A percentile compares a stretch with the other conserved stretches of the same genome.
Evolutionary conservation across 2,113 vertebrate genomes (phyloP).

Genomic region (Choloepus hoffmanni): DNA sequence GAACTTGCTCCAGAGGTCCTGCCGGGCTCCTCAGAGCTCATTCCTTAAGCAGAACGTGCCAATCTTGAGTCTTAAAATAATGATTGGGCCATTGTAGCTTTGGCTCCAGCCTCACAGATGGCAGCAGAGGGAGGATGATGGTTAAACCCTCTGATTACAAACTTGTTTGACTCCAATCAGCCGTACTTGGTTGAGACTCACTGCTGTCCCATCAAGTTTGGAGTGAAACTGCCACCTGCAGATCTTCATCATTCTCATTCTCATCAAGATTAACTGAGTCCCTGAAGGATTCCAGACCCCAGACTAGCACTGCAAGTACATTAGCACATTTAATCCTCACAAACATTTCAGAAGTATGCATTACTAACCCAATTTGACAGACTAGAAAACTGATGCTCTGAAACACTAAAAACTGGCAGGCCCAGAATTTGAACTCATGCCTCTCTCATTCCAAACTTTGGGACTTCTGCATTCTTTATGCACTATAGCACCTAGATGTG

Average conservation of each 20-base stretch:
- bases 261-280: not conserved
- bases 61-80: not conserved
- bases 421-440: not conserved
- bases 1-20: not conserved
- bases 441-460: not conserved
- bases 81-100: not conserved
- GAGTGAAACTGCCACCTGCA: not conserved
- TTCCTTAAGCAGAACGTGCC: not conserved
- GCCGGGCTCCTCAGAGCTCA: not conserved
- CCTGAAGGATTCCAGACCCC: not conserved
- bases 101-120: not conserved
- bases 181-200: not conserved
- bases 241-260: not conserved
- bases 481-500: not conserved
- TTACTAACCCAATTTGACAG: not conserved
- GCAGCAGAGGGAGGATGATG: not conserved
- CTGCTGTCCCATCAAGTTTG: not conserved
- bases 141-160: not conserved
- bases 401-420: not conserved
- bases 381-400: not conserved
- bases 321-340: not conserved
- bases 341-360: not conserved
- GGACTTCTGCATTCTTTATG: not conserved
- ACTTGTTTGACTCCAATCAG: not conserved
- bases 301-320: not conserved